Base-by-base conservation (phyloP, 2,888 invertebrate species). In the Laothoe populi region DNA sequence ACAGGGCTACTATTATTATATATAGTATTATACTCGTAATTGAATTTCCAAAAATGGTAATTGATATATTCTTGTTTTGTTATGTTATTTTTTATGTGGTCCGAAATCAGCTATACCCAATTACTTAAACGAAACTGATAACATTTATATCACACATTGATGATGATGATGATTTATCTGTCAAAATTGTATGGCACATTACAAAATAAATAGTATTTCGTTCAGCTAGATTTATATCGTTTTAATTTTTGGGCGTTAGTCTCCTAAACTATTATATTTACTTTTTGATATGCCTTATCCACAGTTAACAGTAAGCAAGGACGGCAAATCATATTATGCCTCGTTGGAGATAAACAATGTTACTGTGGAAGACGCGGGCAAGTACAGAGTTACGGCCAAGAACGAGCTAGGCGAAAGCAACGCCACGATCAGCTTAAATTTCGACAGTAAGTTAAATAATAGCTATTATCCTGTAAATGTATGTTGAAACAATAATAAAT, bases 341-440 rank as follows among this genome's bases (percentile, higher is more conserved):
- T 96, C 97, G 70, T 94, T 99, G 89, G 97, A 97, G 92, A 98
- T 99, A 83, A 95, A 95, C 93, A 97, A 98, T 89, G 98, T 98
- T 78, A 98, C 98, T 70, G 98, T 98, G 81, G 98, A 98, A 94
- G 98, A 98, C 94, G 98, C 98, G 92, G 98, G 98, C 85, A 98
- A 98, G 94, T 98, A 98, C 93, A 96, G 98, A 94, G 98, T 98
- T 80, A 98, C 97, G 81, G 98, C 98, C 81, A 99, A 99, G 94
- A 99, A 98, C 94, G 98, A 98, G 93, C 95, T 98, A 81, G 99
- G 99, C 87, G 99, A 99, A 93, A 98, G 98, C 87, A 98, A 98
- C 90, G 98, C 98, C 68, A 98, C 98, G 70, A 98, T 98, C 92
- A 98, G 98, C 94, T 96, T 99, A 80, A 99, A 99, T 94, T 98